Base-by-base conservation (phyloP, 2,797 vertebrate species). In the Pelochelys cantorii region DNA sequence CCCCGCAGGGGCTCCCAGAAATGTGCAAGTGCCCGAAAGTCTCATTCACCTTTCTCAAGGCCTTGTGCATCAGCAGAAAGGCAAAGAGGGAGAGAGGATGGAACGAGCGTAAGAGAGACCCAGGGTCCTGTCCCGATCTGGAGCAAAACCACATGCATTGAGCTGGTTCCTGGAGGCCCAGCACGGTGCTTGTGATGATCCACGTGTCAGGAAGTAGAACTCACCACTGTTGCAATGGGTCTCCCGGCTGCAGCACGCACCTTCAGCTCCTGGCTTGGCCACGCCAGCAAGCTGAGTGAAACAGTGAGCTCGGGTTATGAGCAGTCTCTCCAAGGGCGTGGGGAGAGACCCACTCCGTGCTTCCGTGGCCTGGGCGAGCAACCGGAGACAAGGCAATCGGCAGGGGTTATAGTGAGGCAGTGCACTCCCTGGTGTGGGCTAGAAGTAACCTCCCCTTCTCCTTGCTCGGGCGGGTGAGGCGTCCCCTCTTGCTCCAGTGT, bases 31-130 rank as follows among this genome's bases (percentile, higher is more conserved):
- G 12, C 57, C 13, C 60, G 20, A 1, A 1, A 83, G 65, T 83
- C 37, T 93, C 54, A 42, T 42, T 93, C 54, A 42, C n/a, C 84
- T 94, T 65, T 3, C 23, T 92, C 53, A 59, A 88, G 55, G 81
- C 17, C 20, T 37, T 71, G 65, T 11, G 65, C 65, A 71, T 22
- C 65, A 37, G 65, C 34, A 18, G 65, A 71, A 37, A 71, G 10
- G n/a, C 18, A 37, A 34, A 23, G 65, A 71, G 65, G n/a, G n/a
- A 22, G 65, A 71, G 34, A 12, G 34, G 9, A 22, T 71, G 5
- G 65, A 37, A 71, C 22, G 20, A 71, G 20, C 22, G 10, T 37
- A 71, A 71, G 22, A 34, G 20, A 71, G 18, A 71, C 34, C n/a
- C 18, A 37, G 65, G n/a, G 22, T 37, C 10, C 65, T 71, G 5